Evolutionary conservation across 1,140 invertebrate genomes (phyloP), one percentile per base, ranked within the genome.

Genomic region (Lepidurus apus): DNA sequence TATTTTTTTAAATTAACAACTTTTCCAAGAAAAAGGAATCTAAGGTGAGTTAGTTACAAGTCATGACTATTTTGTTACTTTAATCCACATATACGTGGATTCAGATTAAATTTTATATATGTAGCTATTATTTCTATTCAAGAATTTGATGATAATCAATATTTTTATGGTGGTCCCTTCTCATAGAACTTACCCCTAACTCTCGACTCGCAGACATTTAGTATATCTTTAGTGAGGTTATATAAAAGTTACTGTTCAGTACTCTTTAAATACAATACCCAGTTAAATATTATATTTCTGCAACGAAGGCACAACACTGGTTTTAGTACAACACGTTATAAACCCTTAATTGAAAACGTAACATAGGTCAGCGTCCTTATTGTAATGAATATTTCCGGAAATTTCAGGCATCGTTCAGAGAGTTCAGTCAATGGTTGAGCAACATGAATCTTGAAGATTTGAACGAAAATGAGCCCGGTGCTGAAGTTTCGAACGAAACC

Each of bases 301-400:
- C 17, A 47, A 47, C 2, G 17, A 47, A 47, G 45, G 45, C 45
- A 17, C 45, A 47, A 1, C 9, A 47, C 45, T 47, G 9, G 45
- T 47, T 47, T 47, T 47, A 47, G 17, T 47, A 47, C 45, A 47
- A 47, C 45, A 47, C 45, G 1, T 47, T 47, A 47, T 47, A 17
- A 47, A 47, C 45, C 45, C 45, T 47, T 47, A 47, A 47, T 47
- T 47, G 45, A 47, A 47, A 47, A 47, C 45, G 45, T 47, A 47
- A 47, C 45, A 47, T 11, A 11, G 9, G 45, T 47, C 45, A 47
- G 10, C 9, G 45, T 47, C 45, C 45, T 47, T 47, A 47, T 47
- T 17, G 45, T 47, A 47, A 47, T 47, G 45, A 47, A 47, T 47
- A 47, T 47, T 47, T 47, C 45, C 45, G 45, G 45, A 47, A 47